phyloP scores from a whole-genome alignment of 2,888 invertebrate genomes.

The Xylocampa areola region DNA sequence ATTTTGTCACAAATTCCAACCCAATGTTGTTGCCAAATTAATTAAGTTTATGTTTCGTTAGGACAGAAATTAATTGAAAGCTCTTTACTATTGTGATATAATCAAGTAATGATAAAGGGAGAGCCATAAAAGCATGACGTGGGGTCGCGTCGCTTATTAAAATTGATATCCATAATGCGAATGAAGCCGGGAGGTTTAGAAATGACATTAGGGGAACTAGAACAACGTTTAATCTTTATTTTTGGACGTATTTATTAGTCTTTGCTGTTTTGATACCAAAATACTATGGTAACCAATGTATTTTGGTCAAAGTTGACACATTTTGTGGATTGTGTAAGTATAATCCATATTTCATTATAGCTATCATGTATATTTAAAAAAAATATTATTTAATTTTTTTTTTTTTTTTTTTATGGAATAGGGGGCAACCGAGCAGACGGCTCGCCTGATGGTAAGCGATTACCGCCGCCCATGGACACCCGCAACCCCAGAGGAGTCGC shows the following conservation, averaged over 20 bases:
- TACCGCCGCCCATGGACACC: too few species aligned
- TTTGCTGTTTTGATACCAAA: constrained; percentile 8
- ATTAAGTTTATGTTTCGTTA: constrained; percentile 38
- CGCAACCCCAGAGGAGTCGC: too few species aligned
- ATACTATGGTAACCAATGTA: too few species aligned
- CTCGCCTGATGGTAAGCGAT: too few species aligned
- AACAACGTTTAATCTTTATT: constrained; percentile 23
- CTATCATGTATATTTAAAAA: too few species aligned
- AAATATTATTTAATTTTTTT: too few species aligned
- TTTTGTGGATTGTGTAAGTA: too few species aligned
- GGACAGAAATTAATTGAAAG: constrained; percentile 48
- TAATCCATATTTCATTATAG: too few species aligned
- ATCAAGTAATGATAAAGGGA: constrained; percentile 45
- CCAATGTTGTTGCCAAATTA: constrained; percentile 43
- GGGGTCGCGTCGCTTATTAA: constrained; percentile 45
- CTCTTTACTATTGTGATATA: constrained; percentile 46
- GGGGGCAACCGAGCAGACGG: too few species aligned
- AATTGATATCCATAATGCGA: constrained; percentile 46
- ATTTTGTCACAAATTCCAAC: constrained; percentile 42
- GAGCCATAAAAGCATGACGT: constrained; percentile 25
- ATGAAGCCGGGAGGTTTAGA: constrained; percentile 15
- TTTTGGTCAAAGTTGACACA: too few species aligned
- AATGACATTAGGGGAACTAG: constrained; percentile 41
- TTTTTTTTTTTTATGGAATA: too few species aligned
- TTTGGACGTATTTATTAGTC: constrained; percentile 25